Conservation (phyloP, 2,888 invertebrate genomes). For the Clivina fossor region DNA sequence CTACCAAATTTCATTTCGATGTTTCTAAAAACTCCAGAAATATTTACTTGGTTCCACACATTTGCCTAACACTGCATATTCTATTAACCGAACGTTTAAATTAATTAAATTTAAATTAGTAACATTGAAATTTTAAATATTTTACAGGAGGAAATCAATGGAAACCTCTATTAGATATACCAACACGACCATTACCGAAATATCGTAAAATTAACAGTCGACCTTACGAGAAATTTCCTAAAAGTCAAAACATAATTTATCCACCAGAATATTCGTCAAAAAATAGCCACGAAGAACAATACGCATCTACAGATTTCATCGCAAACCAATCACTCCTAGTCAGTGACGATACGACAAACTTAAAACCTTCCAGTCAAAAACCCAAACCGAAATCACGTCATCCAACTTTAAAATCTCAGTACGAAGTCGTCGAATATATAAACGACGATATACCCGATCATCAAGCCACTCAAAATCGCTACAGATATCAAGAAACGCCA, state of each 20-base stretch:
- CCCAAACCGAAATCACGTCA: conserved; percentile 2
- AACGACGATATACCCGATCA: conserved; percentile 5
- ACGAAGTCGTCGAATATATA: conserved; percentile 19
- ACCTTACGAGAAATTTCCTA: conserved; percentile 1
- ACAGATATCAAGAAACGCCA: neutral
- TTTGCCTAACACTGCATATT: no score
- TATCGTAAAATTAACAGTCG: neutral
- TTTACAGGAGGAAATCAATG: conserved; percentile 15
- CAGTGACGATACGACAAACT: conserved; percentile 4
- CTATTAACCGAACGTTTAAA: neutral
- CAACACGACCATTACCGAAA: conserved; percentile 8
- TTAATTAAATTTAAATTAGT: neutral
- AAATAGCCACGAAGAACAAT: conserved; percentile 1
- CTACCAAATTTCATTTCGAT: no score
- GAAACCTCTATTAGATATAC: conserved; percentile 12
- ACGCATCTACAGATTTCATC: conserved; percentile 4
- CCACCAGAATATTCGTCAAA: conserved; percentile 2
- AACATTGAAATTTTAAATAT: neutral
- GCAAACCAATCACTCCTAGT: conserved; percentile 16
- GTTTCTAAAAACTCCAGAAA: no score
- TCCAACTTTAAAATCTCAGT: conserved; percentile 6
- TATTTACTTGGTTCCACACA: no score
- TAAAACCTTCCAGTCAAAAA: conserved; percentile 9
- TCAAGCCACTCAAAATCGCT: neutral
- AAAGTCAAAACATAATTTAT: conserved; percentile 7